A percentile compares a stretch with the other conserved stretches of the same genome.
Evolutionary conservation across 2,888 invertebrate species (phyloP).

Genomic region (Lepidocyrtinus sp.): DNA sequence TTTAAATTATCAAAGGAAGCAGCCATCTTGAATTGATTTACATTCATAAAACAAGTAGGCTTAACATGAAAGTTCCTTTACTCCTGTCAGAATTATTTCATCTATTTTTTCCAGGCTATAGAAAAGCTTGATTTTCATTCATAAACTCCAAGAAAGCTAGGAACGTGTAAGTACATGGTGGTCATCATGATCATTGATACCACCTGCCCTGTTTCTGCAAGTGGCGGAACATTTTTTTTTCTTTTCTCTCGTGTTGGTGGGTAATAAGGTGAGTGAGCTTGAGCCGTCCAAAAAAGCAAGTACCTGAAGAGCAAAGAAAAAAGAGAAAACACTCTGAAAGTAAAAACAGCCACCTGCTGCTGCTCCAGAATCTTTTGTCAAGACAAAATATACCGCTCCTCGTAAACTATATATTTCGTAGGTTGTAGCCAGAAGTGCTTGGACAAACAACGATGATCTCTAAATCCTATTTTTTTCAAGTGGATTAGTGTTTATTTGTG

Average conservation of each 20-base stretch:
- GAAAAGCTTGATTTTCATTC: constrained; percentile 9
- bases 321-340: constrained; percentile 20
- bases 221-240: neutral
- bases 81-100: neutral
- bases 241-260: neutral
- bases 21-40: neutral
- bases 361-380: constrained; percentile 3
- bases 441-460: neutral
- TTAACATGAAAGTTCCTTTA: neutral
- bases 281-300: constrained; percentile 13
- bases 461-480: constrained; percentile 3
- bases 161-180: constrained; percentile 18
- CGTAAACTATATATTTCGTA: neutral
- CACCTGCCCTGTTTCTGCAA: constrained; percentile 5
- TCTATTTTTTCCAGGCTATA: neutral
- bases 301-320: constrained; percentile 39
- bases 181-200: constrained; percentile 17
- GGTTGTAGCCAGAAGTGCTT: neutral
- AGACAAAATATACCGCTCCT: too few relatives aligned
- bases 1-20: neutral
- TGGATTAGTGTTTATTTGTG: neutral
- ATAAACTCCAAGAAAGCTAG: too few relatives aligned
- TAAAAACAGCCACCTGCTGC: constrained; percentile 60
- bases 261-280: constrained; percentile 22
- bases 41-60: neutral